Base-by-base conservation (phyloP, 2,888 invertebrate species). In the Invenusta paracnida region DNA sequence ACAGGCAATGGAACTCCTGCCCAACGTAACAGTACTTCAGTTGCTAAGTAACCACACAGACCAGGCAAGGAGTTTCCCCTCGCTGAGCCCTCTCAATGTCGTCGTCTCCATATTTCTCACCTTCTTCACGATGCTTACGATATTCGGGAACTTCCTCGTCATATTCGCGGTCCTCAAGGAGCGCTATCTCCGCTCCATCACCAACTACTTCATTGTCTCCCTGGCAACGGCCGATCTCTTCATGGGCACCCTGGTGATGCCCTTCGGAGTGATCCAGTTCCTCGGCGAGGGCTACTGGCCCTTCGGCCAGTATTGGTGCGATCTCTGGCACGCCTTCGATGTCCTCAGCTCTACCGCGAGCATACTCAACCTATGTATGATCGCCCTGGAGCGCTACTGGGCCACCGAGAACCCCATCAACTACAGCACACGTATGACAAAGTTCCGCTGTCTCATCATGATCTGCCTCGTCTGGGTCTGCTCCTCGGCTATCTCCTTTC, bases 341-440 rank as follows among this genome's bases (percentile, higher is more conserved):
- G 98, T 99, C 0, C 93, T 98, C 0, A 98, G 97, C 89, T 96
- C 96, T 89, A 98, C 99, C 0, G 98, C 98, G 1, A 97, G 97
- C 13, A 99, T 99, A 89, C 93, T 98, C 84, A 98, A 98, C 92
- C 93, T 99, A 85, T 98, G 98, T 92, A 97, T 98, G 30, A 99
- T 98, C 89, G 96, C 96, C 0, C 91, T 98, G 89, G 98, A 98
- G 91, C 94, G 97, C 27, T 99, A 98, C 92, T 98, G 98, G 97
- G 98, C 98, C 81, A 98, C 98, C 88, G 97, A 97, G n/a, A 97
- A 98, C 92, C 98, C 99, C 0, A 97, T 99, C 88, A 96, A 96
- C 83, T 99, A 99, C 92, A 97, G 98, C 0, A 95, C 95, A 93
- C 93, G 95, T 88, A 98, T 98, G 96, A 94, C 95, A 73, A 94